Base-by-base conservation (phyloP, 2,113 vertebrate genomes). In the Cynoglossus semilaevis region DNA sequence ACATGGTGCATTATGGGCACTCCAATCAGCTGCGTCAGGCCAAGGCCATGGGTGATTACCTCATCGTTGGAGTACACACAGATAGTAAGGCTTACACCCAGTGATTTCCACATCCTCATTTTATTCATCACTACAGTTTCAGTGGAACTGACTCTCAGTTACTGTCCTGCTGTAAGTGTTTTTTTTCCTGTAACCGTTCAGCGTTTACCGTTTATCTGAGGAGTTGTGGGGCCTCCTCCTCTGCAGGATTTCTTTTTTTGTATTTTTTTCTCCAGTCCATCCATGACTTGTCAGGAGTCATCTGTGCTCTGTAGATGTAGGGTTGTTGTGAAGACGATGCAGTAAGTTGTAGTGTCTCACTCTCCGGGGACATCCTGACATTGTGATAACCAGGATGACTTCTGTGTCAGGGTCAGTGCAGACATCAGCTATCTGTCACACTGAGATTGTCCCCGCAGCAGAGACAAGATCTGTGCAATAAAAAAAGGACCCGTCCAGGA, bases 1-100 rank as follows among this genome's bases (percentile, higher is more conserved):
- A 99, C 90, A 98, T 99, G 96, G 95, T 99, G 15, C 96, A 99
- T 80, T 99, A 97, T 9, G 96, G 96, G 3, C 96, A 98, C 82
- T 98, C 96, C 1, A 99, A 99, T 89, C 96, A 99, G 89, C 93
- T 99, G 58, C 94, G 96, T 54, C 96, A 99, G 86, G 96, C 96
- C 0, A 94, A 95, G 79, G 92, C 94, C 74, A 96, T 97, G 95
- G 96, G 96, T 0, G 95, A 97, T 85, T 92, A 94, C 80, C 93
- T 98, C 83, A 93, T 98, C 40, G 96, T 96, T 9, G 96, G 96
- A 22, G 95, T 98, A 9, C 96, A 99, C 81, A 99, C 94, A 0
- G 96, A 99, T 6, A 95, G 96, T 99, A 83, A 89, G 88, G 12
- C 42, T 55, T 38, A 15, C 42, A 54, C 12, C 15, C 15, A 35